A percentile compares a stretch with the other conserved stretches of the same genome.
Conservation (phyloP, 2,113 vertebrate genomes). For the Fukomys damarensis region DNA sequence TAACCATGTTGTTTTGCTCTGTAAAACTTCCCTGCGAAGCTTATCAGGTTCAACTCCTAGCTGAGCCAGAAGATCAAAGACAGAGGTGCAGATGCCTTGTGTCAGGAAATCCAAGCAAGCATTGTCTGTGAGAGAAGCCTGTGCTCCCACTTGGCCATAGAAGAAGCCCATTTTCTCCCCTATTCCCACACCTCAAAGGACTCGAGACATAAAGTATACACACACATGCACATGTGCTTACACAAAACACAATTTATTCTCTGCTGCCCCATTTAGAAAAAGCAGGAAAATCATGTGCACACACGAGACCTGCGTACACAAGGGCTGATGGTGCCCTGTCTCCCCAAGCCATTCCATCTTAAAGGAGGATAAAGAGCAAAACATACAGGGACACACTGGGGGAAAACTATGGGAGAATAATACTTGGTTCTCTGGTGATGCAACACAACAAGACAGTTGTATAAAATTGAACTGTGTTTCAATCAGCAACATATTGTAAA, state of each 20-base stretch:
- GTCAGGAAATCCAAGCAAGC: neutral
- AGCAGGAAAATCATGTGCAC: neutral
- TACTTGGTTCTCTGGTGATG: slow-evolving; percentile 39
- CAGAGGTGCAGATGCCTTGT: neutral
- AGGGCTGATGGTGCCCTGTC: neutral
- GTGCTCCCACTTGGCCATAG: neutral
- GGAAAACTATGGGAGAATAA: neutral
- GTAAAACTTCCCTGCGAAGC: too few relatives aligned
- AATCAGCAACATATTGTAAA: neutral
- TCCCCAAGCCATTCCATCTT: neutral
- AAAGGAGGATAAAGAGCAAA: neutral
- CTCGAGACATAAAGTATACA: too few relatives aligned
- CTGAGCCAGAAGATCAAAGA: neutral
- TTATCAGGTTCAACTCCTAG: neutral
- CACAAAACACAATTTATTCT: neutral
- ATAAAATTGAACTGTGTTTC: slow-evolving; percentile 44
- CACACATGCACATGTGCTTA: neutral
- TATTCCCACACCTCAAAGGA: neutral
- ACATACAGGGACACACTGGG: neutral
- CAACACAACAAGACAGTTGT: slow-evolving; percentile 14
- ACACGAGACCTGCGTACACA: neutral
- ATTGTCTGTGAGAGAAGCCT: neutral
- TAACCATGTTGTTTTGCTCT: too few relatives aligned
- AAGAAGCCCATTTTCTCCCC: neutral
- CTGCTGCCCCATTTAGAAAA: neutral